Evolutionary conservation across 2,797 vertebrate species (phyloP).

Genomic region (Huso huso): DNA sequence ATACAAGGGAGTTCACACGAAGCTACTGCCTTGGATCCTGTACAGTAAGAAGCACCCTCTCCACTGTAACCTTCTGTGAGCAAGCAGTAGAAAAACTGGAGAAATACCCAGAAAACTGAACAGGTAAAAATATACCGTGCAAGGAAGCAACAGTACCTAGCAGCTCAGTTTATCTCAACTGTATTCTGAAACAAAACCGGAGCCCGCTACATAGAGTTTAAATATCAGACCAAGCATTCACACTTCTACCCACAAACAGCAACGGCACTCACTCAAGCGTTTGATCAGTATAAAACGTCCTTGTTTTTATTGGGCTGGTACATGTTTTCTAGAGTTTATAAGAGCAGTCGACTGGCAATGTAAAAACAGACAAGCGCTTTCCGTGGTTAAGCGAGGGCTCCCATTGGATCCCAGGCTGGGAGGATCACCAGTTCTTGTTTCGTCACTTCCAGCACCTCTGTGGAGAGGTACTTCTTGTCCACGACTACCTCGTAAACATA

Average conservation of each 20-base stretch:
- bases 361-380: conserved; percentile 46
- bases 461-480: conserved; percentile 74
- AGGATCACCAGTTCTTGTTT: conserved; percentile 78
- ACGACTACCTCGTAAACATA: conserved; percentile 95
- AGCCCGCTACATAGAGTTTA: too few relatives aligned
- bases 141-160: too few relatives aligned
- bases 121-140: too few relatives aligned
- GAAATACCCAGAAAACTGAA: too few relatives aligned
- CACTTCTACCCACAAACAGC: too few relatives aligned
- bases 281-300: conserved; percentile 7
- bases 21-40: too few relatives aligned
- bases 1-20: too few relatives aligned
- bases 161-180: too few relatives aligned
- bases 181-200: too few relatives aligned
- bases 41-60: too few relatives aligned
- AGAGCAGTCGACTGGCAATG: conserved; percentile 25
- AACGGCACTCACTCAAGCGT: neutral
- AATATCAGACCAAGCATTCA: neutral
- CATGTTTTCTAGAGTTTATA: conserved; percentile 23
- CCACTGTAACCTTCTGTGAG: too few relatives aligned
- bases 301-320: conserved; percentile 49
- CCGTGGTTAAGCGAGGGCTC: conserved; percentile 72
- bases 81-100: too few relatives aligned
- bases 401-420: conserved; percentile 98
- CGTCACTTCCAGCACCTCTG: conserved; percentile 78